Conservation (phyloP, 2,113 vertebrate species). For the Neofelis nebulosa region DNA sequence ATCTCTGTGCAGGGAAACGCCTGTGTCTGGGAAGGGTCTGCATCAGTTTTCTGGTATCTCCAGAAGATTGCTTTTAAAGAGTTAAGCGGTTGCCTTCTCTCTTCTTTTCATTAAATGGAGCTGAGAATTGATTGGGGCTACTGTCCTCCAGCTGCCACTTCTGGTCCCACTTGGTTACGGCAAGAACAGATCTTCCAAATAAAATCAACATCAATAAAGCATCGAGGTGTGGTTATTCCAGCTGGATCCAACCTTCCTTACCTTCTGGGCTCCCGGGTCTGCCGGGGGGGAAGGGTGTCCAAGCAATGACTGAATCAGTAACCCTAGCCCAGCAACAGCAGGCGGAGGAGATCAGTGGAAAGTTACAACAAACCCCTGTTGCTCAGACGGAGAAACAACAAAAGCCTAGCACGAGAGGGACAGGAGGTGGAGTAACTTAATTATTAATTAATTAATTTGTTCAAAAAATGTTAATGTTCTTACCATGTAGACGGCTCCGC, state of each 20-base stretch:
- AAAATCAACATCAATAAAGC: background rate
- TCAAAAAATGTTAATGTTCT: slow-evolving; percentile 56
- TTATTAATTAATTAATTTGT: slow-evolving; percentile 71
- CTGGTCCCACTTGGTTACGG: background rate
- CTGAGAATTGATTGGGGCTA: background rate
- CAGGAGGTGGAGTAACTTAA: slow-evolving; percentile 49
- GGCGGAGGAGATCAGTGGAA: background rate
- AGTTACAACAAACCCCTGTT: slow-evolving; percentile 44
- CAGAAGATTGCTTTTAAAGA: background rate
- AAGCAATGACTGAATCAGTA: background rate
- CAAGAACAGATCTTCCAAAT: background rate
- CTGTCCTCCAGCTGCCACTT: background rate
- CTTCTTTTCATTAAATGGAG: background rate
- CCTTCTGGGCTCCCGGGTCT: background rate
- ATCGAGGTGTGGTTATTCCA: background rate
- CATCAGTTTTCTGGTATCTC: background rate
- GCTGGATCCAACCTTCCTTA: background rate
- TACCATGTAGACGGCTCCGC: background rate
- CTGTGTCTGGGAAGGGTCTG: background rate
- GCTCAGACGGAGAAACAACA: slow-evolving; percentile 50
- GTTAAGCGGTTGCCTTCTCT: background rate
- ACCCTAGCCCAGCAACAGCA: background rate
- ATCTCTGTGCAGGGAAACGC: background rate
- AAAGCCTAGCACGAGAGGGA: slow-evolving; percentile 43
- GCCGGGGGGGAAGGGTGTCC: background rate